A percentile compares a stretch with the other conserved stretches of the same genome.
Conservation (phyloP, 2,888 invertebrate species). For the Homarus gammarus region DNA sequence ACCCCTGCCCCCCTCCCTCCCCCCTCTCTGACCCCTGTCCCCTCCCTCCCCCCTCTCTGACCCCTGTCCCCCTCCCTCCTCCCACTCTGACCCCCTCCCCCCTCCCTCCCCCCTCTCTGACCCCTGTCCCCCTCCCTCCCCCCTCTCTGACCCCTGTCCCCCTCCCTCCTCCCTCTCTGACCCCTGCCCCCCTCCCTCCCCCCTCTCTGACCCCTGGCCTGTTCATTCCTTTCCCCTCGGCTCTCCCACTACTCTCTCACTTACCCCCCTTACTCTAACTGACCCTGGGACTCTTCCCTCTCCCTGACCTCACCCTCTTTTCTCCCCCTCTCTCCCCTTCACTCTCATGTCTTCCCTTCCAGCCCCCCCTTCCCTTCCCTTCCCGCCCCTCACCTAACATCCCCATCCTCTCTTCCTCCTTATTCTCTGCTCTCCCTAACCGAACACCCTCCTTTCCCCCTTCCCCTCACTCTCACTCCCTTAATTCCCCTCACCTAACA, state of each 20-base stretch:
- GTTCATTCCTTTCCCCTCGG: too few species aligned
- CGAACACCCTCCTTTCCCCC: neutral
- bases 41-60: neutral
- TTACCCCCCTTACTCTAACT: too few species aligned
- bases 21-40: neutral
- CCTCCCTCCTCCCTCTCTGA: neutral
- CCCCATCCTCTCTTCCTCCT: neutral
- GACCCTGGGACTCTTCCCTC: neutral
- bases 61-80: too few species aligned
- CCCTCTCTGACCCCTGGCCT: too few species aligned
- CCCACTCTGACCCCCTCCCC: neutral
- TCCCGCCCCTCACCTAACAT: neutral
- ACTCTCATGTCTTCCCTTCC: neutral
- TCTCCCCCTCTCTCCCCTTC: neutral
- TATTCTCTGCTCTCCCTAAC: neutral
- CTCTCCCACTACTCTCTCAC: too few species aligned
- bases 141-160: neutral
- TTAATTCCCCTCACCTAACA: neutral
- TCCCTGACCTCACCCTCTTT: neutral
- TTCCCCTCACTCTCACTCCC: too few species aligned
- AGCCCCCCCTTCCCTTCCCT: neutral
- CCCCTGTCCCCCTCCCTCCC: too few species aligned
- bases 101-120: conserved; percentile 4
- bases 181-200: too few species aligned
- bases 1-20: too few species aligned